phyloP scores from a whole-genome alignment of 2,797 vertebrate species.

The Monodelphis domestica region DNA sequence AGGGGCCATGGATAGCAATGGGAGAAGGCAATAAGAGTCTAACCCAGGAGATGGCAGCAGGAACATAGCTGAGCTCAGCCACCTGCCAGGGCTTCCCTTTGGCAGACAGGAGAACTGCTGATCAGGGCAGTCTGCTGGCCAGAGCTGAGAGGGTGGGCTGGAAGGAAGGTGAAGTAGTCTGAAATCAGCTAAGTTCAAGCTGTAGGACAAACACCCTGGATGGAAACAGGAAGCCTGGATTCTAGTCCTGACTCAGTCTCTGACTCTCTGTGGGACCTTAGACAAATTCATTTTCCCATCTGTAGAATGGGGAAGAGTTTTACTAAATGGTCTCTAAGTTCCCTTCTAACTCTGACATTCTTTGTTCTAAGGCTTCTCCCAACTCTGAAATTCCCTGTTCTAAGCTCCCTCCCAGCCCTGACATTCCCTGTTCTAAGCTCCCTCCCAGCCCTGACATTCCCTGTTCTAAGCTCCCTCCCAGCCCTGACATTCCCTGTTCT shows the following conservation, averaged over 20 bases:
- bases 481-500: no score
- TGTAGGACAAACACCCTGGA: background rate
- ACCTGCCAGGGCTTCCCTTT: background rate
- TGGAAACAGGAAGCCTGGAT: background rate
- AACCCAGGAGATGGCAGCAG: background rate
- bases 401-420: background rate
- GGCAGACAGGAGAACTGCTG: background rate
- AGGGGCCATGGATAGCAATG: background rate
- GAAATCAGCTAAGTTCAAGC: background rate
- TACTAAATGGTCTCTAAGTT: background rate
- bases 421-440: background rate
- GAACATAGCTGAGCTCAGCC: background rate
- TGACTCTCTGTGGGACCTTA: background rate
- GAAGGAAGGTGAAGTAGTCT: background rate
- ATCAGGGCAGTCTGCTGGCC: background rate
- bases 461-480: background rate
- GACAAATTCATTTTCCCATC: background rate
- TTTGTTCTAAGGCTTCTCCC: background rate
- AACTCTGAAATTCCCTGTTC: no score
- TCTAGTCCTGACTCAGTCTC: background rate
- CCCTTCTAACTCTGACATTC: background rate
- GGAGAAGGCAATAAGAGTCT: background rate
- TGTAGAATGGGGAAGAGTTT: background rate
- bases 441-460: background rate
- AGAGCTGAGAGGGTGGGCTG: background rate